phyloP scores from a whole-genome alignment of 1,140 invertebrate species.

The Berghia stephanieae region DNA sequence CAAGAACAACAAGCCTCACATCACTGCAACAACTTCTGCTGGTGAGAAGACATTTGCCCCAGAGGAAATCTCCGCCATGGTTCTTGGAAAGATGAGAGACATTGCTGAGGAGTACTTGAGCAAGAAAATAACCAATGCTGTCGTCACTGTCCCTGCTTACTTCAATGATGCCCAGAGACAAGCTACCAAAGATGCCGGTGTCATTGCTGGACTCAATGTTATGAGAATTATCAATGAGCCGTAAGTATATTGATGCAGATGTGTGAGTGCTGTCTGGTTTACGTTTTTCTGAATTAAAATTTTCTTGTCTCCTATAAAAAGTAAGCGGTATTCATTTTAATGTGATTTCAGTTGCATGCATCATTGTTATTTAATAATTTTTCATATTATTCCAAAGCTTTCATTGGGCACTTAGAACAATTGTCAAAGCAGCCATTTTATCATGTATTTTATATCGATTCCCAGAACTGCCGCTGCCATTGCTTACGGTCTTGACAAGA shows the following conservation, averaged over 20 bases:
- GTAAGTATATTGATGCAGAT: conserved; percentile 64
- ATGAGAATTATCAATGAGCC: conserved; percentile 99
- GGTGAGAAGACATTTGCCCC: conserved; percentile 89
- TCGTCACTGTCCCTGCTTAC: conserved; percentile 98
- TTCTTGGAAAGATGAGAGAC: conserved; percentile 97
- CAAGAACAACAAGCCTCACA: conserved; percentile 86
- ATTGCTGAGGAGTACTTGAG: conserved; percentile 96
- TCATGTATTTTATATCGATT: no score
- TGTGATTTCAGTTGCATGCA: no score
- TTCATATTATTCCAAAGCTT: conserved; percentile 8
- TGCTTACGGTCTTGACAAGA: conserved; percentile 99
- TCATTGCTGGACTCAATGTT: conserved; percentile 89
- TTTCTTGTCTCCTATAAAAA: no score
- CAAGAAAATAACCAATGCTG: conserved; percentile 95
- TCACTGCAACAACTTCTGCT: conserved; percentile 74
- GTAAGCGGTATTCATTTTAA: no score
- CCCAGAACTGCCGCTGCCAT: conserved; percentile 94
- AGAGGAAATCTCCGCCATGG: conserved; percentile 98
- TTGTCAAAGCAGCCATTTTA: no score
- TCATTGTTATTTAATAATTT: background rate
- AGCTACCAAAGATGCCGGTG: conserved; percentile 87
- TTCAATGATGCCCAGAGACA: conserved; percentile 98
- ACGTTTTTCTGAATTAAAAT: no score
- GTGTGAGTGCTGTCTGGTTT: no score
- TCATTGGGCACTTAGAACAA: background rate